A percentile compares a stretch with the other conserved stretches of the same genome.
These are phyloP conservation scores for Thumatha senex DNA, from an alignment of 2,888 invertebrate species.

Conservation along the genomic window DNA sequence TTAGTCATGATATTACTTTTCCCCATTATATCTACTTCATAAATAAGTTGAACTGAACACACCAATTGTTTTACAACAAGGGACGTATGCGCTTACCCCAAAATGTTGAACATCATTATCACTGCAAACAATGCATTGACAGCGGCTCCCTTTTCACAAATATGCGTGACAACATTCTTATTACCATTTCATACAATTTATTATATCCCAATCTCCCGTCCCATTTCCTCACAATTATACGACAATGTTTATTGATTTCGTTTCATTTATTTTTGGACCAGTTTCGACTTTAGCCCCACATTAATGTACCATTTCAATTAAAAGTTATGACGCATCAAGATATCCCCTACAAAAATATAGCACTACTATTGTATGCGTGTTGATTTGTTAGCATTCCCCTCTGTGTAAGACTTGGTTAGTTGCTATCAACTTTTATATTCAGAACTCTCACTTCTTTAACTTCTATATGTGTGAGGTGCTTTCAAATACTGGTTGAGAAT, in stretches of 20 bases:
- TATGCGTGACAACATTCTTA: conserved; percentile 63
- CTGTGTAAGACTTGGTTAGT: conserved; percentile 63
- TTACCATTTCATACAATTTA: conserved; percentile 55
- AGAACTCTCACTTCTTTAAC: conserved; percentile 43
- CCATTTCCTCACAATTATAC: conserved; percentile 67
- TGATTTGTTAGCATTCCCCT: conserved; percentile 70
- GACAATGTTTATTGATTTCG: conserved; percentile 57
- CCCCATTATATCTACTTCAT: no score
- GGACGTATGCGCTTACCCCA: conserved; percentile 4
- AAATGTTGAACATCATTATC: conserved; percentile 36
- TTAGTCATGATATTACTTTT: no score
- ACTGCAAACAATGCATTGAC: conserved; percentile 34
- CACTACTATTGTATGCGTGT: conserved; percentile 54
- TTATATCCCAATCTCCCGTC: conserved; percentile 46
- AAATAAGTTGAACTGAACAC: background rate
- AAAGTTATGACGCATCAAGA: conserved; percentile 76
- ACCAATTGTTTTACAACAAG: conserved; percentile 16
- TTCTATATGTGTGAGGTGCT: conserved; percentile 33
- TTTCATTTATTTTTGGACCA: conserved; percentile 47
- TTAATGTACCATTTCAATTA: conserved; percentile 77
- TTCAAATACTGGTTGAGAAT: conserved; percentile 31
- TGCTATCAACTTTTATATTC: conserved; percentile 46
- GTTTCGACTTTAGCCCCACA: conserved; percentile 58
- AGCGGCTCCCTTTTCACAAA: conserved; percentile 44
- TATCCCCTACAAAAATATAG: conserved; percentile 58